Evolutionary conservation across 2,888 invertebrate species (phyloP), one percentile per base, ranked within the genome.

Genomic region (Drosophila cognata): DNA sequence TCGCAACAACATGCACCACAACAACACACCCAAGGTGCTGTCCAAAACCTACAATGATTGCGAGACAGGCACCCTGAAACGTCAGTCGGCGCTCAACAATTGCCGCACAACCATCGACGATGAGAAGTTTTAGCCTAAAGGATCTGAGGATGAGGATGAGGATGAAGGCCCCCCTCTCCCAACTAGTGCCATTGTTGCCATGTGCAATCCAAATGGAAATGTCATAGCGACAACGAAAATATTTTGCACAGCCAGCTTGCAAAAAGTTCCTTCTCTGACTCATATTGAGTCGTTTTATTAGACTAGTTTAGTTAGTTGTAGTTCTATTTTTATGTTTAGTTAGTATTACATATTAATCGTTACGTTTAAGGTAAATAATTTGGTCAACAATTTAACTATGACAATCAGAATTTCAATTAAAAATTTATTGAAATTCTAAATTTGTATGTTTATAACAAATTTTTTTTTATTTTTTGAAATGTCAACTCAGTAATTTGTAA

Each of bases 41-140:
- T 91, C 95, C 95, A 38, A 97, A 96, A 92, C 95, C 94, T 71
- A 95, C 95, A 86, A 95, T 94, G 97, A 97, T 79, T 97, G 96
- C 89, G 97, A 97, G 90, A 95, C 96, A 60, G 96, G 96, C 21
- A 97, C 97, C 0, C 92, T 97, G 46, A 95, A 96, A 82, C 94
- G 97, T 57, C 96, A 97, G 92, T 96, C 97, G 82, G 94, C 94
- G 73, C 91, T 95, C 62, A 95, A 96, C 33, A 96, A 96, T 89
- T 95, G 91, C 65, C 89, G 93, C 33, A 81, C 90, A 11, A 91
- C 91, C 73, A 92, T 93, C 48, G 93, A 93, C 57, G 93, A 93
- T 69, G 93, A 93, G 68, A 93, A 93, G 79, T 93, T 93, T 76
- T 93, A 89, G 81, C 16, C 58, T 60, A 53, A 25, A 56, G 48